Evolutionary conservation across 2,113 vertebrate species (phyloP).

Genomic region (Corythoichthys intestinalis): DNA sequence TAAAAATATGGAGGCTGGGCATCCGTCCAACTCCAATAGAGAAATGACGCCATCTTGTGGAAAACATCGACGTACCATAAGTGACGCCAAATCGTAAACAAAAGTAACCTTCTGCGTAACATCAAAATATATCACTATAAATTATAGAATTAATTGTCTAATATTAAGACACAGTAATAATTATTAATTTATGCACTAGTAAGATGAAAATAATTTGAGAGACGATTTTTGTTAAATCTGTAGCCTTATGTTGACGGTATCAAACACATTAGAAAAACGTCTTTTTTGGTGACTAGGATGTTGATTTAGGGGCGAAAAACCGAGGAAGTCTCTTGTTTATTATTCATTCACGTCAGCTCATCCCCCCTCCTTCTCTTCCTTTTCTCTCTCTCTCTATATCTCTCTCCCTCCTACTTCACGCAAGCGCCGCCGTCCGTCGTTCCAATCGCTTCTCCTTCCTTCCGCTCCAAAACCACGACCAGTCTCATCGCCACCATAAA

Average conservation of each 20-base stretch:
- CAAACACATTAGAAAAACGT: not conserved
- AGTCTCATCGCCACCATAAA: conserved; percentile 75
- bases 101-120: not conserved
- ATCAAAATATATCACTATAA: not conserved
- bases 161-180: not conserved
- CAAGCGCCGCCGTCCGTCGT: conserved; percentile 63
- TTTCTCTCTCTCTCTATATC: conserved; percentile 59
- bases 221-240: not conserved
- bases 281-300: not conserved
- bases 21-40: not conserved
- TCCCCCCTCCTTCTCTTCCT: conserved; percentile 11
- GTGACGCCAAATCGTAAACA: conserved; percentile 1
- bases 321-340: conserved; percentile 70
- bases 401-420: conserved; percentile 73
- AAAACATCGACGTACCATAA: not conserved
- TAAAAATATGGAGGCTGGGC: not conserved
- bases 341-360: conserved; percentile 77
- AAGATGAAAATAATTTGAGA: not conserved
- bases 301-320: not conserved
- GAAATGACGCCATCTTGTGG: not conserved
- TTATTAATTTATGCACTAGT: not conserved
- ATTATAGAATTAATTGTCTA: not conserved
- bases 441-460: conserved; percentile 49
- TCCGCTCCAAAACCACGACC: conserved; percentile 53
- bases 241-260: not conserved